Percentiles rank a stretch among this genome's conserved stretches.
Evolutionary conservation across 2,797 vertebrate genomes (phyloP).

Genomic region (Dermochelys coriacea): DNA sequence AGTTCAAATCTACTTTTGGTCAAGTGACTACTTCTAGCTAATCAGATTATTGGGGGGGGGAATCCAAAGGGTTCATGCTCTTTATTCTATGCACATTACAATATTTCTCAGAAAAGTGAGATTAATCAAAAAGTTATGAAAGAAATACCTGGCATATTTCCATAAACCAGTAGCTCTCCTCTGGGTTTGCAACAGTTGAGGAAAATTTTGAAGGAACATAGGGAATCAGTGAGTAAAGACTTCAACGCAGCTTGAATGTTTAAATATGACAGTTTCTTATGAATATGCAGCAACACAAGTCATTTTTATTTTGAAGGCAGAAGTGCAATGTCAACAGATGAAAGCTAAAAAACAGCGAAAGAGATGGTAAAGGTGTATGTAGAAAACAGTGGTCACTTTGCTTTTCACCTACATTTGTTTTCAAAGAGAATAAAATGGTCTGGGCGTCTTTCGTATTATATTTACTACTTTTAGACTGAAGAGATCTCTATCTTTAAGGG

Average conservation of each 20-base stretch:
- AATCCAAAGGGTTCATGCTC: constrained; percentile 60
- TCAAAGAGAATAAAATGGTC: background rate
- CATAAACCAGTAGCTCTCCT: constrained; percentile 81
- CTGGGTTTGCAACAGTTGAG: constrained; percentile 75
- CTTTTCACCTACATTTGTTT: background rate
- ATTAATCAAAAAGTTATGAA: constrained; percentile 89
- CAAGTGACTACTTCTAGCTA: constrained; percentile 43
- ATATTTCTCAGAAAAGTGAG: constrained; percentile 70
- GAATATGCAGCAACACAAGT: constrained; percentile 73
- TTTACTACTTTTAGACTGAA: constrained; percentile 17
- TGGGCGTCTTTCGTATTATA: background rate
- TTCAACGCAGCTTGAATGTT: constrained; percentile 76
- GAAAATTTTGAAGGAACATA: constrained; percentile 71
- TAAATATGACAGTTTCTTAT: constrained; percentile 62
- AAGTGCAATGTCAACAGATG: constrained; percentile 60
- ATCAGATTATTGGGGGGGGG: constrained; percentile 36
- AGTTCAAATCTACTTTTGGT: background rate
- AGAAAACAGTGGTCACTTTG: fast-evolving
- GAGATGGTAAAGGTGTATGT: constrained; percentile 20
- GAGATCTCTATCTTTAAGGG: constrained; percentile 59
- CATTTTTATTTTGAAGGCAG: constrained; percentile 51
- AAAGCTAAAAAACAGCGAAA: constrained; percentile 33
- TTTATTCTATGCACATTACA: constrained; percentile 73
- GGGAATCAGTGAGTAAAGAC: constrained; percentile 61
- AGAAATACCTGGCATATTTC: constrained; percentile 87